Percentiles rank a stretch among this genome's conserved stretches.
These are phyloP conservation scores for Apteryx mantelli DNA, from an alignment of 2,113 vertebrate species.

Conservation along the genomic window DNA sequence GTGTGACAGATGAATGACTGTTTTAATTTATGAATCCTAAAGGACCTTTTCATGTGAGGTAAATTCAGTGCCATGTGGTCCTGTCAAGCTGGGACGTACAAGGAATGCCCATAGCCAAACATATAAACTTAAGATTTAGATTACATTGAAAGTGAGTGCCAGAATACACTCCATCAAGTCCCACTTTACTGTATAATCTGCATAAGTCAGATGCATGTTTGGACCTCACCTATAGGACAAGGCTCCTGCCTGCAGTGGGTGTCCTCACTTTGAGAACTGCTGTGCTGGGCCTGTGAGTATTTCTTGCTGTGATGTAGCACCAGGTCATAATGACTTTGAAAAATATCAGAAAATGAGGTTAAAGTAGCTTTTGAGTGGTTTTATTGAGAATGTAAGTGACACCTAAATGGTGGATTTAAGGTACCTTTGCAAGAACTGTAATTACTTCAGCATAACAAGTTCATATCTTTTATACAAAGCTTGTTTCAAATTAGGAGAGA, in stretches of 20 bases:
- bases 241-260: not conserved
- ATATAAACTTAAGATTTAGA: not conserved
- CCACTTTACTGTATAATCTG: not conserved
- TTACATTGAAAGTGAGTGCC: not conserved
- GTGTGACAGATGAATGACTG: not conserved
- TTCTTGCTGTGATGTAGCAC: not conserved
- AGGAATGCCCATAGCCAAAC: not conserved
- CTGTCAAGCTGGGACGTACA: not conserved
- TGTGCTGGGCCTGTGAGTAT: not conserved
- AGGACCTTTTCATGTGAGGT: not conserved
- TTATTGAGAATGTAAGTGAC: not conserved
- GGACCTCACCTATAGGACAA: not conserved
- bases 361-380: not conserved
- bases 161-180: not conserved
- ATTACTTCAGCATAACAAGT: not conserved
- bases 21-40: not conserved
- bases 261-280: not conserved
- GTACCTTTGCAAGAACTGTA: not conserved
- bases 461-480: not conserved
- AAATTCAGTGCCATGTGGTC: not conserved
- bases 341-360: not conserved
- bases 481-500: not conserved
- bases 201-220: fast-evolving
- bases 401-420: not conserved
- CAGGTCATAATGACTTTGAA: not conserved